These are phyloP conservation scores for Labroides dimidiatus DNA, from an alignment of 2,797 vertebrate genomes.

Conservation along the genomic window DNA sequence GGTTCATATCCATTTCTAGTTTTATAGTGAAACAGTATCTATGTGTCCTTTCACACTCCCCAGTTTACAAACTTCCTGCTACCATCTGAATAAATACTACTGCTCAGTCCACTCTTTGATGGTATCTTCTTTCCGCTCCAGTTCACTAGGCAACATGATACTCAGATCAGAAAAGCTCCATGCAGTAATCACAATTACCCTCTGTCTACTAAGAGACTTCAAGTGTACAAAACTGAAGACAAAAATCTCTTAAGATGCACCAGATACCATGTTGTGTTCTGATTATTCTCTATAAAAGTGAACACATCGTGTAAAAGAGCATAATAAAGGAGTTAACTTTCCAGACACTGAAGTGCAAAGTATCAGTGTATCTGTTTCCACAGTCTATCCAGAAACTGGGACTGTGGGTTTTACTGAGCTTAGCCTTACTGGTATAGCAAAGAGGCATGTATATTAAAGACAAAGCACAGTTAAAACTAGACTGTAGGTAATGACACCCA, in stretches of 20 bases:
- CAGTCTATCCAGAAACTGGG: slow-evolving; percentile 68
- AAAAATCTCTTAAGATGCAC: slow-evolving; percentile 15
- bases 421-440: slow-evolving; percentile 31
- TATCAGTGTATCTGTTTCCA: slow-evolving; percentile 61
- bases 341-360: slow-evolving; percentile 39
- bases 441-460: slow-evolving; percentile 50
- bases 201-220: slow-evolving; percentile 55
- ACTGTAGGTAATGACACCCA: slow-evolving; percentile 66
- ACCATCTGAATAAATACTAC: slow-evolving; percentile 76
- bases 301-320: slow-evolving; percentile 70
- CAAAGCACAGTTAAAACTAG: slow-evolving; percentile 66
- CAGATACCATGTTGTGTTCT: neutral
- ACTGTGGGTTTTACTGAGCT: slow-evolving; percentile 51
- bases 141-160: slow-evolving; percentile 78
- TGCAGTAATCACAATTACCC: slow-evolving; percentile 57
- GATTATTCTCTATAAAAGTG: neutral
- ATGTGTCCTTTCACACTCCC: slow-evolving; percentile 62
- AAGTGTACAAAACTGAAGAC: slow-evolving; percentile 64
- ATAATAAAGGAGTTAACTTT: slow-evolving; percentile 58
- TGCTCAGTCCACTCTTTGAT: slow-evolving; percentile 74
- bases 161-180: slow-evolving; percentile 63
- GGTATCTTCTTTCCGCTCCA: slow-evolving; percentile 70
- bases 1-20: slow-evolving; percentile 71
- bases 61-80: slow-evolving; percentile 80
- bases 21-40: slow-evolving; percentile 83